These are phyloP conservation scores for Rhagoletis zephyria DNA, from an alignment of 1,140 invertebrate species.

Conservation along the genomic window DNA sequence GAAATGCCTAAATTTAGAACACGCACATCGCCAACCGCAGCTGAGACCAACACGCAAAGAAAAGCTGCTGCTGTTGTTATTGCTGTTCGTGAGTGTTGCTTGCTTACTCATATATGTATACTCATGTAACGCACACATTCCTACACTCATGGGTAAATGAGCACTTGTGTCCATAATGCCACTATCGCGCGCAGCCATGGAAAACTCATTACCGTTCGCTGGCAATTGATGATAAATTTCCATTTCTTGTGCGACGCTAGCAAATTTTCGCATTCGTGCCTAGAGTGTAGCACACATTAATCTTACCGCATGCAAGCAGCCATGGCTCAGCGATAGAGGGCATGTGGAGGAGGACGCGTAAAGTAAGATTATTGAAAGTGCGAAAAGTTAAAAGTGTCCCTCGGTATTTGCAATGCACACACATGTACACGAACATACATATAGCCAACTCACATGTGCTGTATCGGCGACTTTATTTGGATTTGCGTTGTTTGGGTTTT, in stretches of 20 bases:
- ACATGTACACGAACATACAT: background rate
- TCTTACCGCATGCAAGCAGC: constrained; percentile 43
- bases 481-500: background rate
- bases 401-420: background rate
- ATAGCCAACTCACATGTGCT: background rate
- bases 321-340: background rate
- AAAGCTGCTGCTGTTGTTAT: background rate
- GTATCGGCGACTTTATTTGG: background rate
- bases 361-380: constrained; percentile 35
- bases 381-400: constrained; percentile 43
- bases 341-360: background rate
- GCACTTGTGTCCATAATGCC: background rate
- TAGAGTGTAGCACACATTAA: constrained; percentile 40
- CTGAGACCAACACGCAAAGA: constrained; percentile 25
- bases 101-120: background rate
- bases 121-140: background rate
- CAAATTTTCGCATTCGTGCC: constrained; percentile 49
- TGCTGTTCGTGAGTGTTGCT: background rate
- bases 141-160: background rate
- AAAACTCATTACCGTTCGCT: constrained; percentile 57
- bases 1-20: constrained; percentile 43
- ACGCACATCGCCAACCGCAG: background rate
- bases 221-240: constrained; percentile 57
- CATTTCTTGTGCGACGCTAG: constrained; percentile 53
- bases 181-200: constrained; percentile 54